phyloP scores from a whole-genome alignment of 2,113 vertebrate genomes.

The Deroptyus accipitrinus region DNA sequence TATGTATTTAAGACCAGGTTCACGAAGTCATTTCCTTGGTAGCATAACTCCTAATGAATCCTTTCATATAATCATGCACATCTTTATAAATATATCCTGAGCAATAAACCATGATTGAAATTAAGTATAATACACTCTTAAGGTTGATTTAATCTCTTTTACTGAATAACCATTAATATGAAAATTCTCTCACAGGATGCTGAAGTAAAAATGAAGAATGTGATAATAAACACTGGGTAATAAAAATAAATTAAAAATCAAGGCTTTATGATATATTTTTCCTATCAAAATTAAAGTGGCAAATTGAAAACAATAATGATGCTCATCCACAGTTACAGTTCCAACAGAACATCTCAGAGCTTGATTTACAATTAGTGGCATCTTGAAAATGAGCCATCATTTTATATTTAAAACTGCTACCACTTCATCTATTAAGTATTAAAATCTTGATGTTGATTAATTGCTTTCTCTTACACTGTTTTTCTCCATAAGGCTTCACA shows the following conservation, averaged over 20 bases:
- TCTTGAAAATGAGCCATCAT: conserved; percentile 53
- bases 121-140: conserved; percentile 55
- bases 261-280: conserved; percentile 33
- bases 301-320: conserved; percentile 64
- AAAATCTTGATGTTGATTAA: conserved; percentile 59
- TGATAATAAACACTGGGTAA: conserved; percentile 38
- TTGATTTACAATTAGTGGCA: conserved; percentile 66
- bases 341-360: conserved; percentile 23
- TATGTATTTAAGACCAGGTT: background rate
- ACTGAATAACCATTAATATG: conserved; percentile 25
- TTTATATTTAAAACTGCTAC: conserved; percentile 43
- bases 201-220: conserved; percentile 32
- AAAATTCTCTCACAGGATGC: conserved; percentile 17
- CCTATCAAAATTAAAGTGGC: conserved; percentile 40
- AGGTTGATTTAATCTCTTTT: conserved; percentile 46
- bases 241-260: conserved; percentile 67
- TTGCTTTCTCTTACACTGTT: background rate
- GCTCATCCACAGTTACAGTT: conserved; percentile 32
- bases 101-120: conserved; percentile 44
- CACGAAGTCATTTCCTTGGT: background rate
- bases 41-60: conserved; percentile 17
- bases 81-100: conserved; percentile 1
- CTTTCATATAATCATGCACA: background rate
- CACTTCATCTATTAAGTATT: conserved; percentile 56
- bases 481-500: background rate